These are phyloP conservation scores for Odontophorus gujanensis DNA, from an alignment of 2,113 vertebrate species.

Conservation along the genomic window DNA sequence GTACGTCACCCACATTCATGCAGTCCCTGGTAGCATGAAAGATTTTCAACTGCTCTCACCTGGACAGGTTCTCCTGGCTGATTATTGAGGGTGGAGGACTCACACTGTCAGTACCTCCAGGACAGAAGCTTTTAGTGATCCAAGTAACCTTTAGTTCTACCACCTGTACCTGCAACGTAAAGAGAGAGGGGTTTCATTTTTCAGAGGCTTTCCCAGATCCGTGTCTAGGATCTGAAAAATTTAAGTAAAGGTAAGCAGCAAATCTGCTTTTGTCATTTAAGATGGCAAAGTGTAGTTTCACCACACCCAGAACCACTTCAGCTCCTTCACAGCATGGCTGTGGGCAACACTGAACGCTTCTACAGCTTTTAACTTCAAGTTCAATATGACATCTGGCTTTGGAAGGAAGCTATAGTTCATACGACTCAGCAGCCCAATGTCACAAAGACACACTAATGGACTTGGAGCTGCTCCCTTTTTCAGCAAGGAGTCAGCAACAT, in stretches of 20 bases:
- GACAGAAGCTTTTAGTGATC: constrained; percentile 99
- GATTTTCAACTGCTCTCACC: constrained; percentile 74
- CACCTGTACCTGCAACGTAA: constrained; percentile 88
- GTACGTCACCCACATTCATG: not conserved
- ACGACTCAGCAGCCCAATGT: not conserved
- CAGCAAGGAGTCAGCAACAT: not conserved
- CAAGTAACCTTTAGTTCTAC: constrained; percentile 96
- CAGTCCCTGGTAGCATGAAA: not conserved
- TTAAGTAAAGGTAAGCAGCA: not conserved
- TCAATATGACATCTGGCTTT: not conserved
- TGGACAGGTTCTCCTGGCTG: constrained; percentile 92
- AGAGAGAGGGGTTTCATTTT: not conserved
- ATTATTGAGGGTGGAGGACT: constrained; percentile 94
- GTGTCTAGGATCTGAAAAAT: not conserved
- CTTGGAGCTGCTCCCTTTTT: not conserved
- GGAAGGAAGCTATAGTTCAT: not conserved
- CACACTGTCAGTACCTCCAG: constrained; percentile 93
- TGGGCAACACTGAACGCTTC: not conserved
- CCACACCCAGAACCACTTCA: not conserved
- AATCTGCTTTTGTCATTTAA: not conserved
- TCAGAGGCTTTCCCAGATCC: not conserved
- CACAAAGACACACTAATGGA: constrained; percentile 1
- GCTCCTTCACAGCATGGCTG: not conserved
- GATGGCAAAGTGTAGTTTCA: not conserved
- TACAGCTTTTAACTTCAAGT: not conserved